phyloP scores from a whole-genome alignment of 2,797 vertebrate genomes.

The Astyanax mexicanus region DNA sequence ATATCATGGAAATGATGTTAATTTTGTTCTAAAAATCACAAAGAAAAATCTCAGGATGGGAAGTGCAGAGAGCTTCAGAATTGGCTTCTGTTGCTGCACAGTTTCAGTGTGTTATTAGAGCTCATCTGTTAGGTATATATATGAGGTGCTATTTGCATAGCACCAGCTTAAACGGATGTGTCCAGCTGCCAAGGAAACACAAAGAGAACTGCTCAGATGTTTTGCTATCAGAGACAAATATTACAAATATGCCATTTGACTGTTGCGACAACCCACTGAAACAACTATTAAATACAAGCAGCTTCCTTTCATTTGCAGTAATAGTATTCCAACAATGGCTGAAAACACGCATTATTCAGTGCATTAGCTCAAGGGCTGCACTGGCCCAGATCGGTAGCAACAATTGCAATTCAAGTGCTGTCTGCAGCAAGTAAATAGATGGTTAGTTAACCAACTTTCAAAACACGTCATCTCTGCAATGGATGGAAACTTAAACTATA shows the following conservation, averaged over 20 bases:
- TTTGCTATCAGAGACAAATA: not conserved
- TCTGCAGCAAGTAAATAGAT: not conserved
- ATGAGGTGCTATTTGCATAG: not conserved
- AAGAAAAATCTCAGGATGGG: not conserved
- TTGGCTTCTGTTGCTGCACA: not conserved
- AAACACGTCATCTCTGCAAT: too few relatives aligned
- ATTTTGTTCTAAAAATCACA: too few relatives aligned
- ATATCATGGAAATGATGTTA: too few relatives aligned
- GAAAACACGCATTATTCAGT: not conserved
- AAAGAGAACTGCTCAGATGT: not conserved
- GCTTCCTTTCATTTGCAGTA: not conserved
- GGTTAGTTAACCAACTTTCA: too few relatives aligned
- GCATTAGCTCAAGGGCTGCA: not conserved
- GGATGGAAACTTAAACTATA: too few relatives aligned
- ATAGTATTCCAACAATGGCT: not conserved
- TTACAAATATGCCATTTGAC: not conserved
- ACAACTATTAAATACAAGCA: not conserved
- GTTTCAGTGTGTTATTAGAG: not conserved
- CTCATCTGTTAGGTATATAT: not conserved
- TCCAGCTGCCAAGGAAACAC: not conserved
- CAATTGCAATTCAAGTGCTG: not conserved
- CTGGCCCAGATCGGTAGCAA: not conserved
- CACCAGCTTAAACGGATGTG: not conserved
- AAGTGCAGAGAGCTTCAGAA: not conserved
- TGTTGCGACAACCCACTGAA: not conserved